Percentiles rank a stretch among this genome's conserved stretches.
Conservation (phyloP, 2,113 vertebrate genomes). For the Phoxinus phoxinus region DNA sequence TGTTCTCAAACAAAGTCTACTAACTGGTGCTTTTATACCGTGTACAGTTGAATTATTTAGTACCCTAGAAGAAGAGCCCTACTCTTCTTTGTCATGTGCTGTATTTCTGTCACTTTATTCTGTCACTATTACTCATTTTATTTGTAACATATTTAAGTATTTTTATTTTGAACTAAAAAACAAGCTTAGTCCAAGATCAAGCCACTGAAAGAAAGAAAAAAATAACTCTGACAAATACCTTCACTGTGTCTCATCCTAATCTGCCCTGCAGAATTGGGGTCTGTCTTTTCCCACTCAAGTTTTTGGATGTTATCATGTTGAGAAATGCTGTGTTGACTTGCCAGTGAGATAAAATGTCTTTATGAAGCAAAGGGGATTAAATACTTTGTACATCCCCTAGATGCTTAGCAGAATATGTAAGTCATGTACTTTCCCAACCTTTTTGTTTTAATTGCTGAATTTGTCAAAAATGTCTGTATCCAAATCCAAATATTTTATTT, state of each 20-base stretch:
- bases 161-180: neutral
- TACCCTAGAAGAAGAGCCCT: neutral
- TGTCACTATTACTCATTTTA: too few relatives aligned
- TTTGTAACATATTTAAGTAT: too few relatives aligned
- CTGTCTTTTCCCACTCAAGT: neutral
- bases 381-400: neutral
- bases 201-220: neutral
- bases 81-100: neutral
- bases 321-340: neutral
- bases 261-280: neutral
- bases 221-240: neutral
- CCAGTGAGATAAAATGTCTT: neutral
- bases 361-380: neutral
- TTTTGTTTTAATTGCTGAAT: neutral
- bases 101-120: neutral
- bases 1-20: neutral
- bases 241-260: neutral
- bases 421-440: neutral
- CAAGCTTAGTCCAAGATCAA: neutral
- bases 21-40: neutral
- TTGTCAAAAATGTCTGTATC: neutral
- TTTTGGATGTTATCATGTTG: neutral
- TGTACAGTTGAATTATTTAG: neutral
- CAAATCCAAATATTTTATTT: neutral
- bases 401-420: neutral